These are phyloP conservation scores for Cyanoderma ruficeps DNA, from an alignment of 2,113 vertebrate species.

Conservation along the genomic window DNA sequence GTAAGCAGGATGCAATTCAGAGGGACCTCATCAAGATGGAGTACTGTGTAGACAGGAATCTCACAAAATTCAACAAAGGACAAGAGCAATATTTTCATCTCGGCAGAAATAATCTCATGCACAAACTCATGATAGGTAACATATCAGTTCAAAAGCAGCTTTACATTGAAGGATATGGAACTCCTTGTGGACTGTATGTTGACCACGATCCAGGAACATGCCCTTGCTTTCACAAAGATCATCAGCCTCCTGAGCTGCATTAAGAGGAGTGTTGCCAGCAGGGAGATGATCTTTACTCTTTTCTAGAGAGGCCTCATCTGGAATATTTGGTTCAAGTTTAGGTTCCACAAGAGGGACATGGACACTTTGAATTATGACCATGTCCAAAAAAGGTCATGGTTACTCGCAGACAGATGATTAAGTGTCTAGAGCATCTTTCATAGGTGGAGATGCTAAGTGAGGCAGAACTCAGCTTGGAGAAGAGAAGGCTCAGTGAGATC, in stretches of 20 bases:
- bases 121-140: neutral
- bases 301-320: neutral
- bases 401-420: neutral
- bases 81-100: neutral
- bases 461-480: neutral
- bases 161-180: neutral
- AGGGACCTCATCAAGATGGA: neutral
- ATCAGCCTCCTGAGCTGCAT: neutral
- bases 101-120: neutral
- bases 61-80: neutral
- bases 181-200: neutral
- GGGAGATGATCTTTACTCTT: neutral
- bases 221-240: neutral
- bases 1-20: neutral
- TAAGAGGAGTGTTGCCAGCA: neutral
- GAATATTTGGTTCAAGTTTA: neutral
- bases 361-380: neutral
- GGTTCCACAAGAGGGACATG: neutral
- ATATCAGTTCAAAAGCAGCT: neutral
- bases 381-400: neutral
- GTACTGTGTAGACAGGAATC: neutral
- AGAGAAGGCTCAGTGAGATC: neutral
- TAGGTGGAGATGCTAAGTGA: neutral
- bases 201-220: neutral
- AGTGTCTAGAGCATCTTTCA: neutral